Evolutionary conservation across 2,797 vertebrate genomes (phyloP).

Genomic region (Atherinosoma microstoma): DNA sequence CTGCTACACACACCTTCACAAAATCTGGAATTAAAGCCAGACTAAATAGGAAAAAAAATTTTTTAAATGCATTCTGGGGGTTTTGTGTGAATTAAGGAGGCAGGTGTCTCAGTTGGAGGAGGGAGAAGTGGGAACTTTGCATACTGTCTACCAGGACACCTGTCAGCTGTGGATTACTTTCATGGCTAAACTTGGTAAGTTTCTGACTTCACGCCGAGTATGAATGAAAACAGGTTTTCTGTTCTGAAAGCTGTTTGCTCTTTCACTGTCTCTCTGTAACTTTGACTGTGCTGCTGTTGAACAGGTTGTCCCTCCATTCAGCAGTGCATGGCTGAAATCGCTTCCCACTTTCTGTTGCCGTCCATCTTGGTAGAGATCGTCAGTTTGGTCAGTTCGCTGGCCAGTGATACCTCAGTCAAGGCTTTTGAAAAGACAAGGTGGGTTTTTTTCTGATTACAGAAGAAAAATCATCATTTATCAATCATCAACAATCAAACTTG

Average conservation of each 20-base stretch:
- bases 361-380: slow-evolving; percentile 91
- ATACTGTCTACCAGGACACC: slow-evolving; percentile 86
- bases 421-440: slow-evolving; percentile 91
- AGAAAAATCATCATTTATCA: neutral
- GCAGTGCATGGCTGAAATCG: slow-evolving; percentile 88
- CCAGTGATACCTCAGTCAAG: slow-evolving; percentile 91
- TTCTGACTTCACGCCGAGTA: neutral
- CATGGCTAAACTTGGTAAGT: slow-evolving; percentile 90
- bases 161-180: slow-evolving; percentile 92
- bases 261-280: slow-evolving; percentile 1
- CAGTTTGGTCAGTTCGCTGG: slow-evolving; percentile 88
- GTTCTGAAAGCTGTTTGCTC: neutral
- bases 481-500: neutral
- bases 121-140: slow-evolving; percentile 90
- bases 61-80: slow-evolving; percentile 14
- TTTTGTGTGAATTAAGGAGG: slow-evolving; percentile 79
- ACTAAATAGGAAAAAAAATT: neutral
- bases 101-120: slow-evolving; percentile 90
- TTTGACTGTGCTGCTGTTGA: slow-evolving; percentile 1
- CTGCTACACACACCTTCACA: no score
- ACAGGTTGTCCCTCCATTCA: slow-evolving; percentile 91
- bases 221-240: neutral
- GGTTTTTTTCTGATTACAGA: slow-evolving; percentile 40
- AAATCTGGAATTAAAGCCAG: neutral
- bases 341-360: slow-evolving; percentile 92